Conservation (phyloP, 2,888 invertebrate genomes). For the Xestoiulus laeticollis region DNA sequence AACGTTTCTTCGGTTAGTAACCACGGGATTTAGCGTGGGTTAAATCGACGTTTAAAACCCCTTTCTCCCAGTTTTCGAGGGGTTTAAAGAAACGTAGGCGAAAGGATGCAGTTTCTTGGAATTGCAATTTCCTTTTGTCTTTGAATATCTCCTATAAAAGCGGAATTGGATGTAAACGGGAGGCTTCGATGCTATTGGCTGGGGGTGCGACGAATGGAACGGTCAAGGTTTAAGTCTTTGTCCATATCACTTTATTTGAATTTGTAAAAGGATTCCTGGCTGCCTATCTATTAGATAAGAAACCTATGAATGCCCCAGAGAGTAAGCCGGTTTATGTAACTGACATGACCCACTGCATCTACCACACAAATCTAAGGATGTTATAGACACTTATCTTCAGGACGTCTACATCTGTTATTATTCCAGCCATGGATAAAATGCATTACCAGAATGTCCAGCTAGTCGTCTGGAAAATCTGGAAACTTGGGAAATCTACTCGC, state of each 20-base stretch:
- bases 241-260: neutral
- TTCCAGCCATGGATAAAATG: too few species aligned
- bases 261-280: neutral
- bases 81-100: neutral
- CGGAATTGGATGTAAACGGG: neutral
- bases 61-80: neutral
- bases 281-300: neutral
- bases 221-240: neutral
- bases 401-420: neutral
- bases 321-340: neutral
- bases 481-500: too few species aligned
- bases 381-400: neutral
- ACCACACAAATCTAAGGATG: neutral
- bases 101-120: neutral
- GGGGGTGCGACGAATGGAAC: neutral
- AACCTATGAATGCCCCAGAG: neutral
- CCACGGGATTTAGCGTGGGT: conserved; percentile 3
- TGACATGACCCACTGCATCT: neutral
- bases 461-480: too few species aligned
- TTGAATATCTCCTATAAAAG: conserved; percentile 2
- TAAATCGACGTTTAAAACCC: neutral
- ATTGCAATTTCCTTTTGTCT: conserved; percentile 28
- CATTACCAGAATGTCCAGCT: too few species aligned
- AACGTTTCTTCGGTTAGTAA: neutral
- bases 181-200: neutral